These are phyloP conservation scores for Rhingia campestris DNA, from an alignment of 2,888 invertebrate species.

Conservation along the genomic window DNA sequence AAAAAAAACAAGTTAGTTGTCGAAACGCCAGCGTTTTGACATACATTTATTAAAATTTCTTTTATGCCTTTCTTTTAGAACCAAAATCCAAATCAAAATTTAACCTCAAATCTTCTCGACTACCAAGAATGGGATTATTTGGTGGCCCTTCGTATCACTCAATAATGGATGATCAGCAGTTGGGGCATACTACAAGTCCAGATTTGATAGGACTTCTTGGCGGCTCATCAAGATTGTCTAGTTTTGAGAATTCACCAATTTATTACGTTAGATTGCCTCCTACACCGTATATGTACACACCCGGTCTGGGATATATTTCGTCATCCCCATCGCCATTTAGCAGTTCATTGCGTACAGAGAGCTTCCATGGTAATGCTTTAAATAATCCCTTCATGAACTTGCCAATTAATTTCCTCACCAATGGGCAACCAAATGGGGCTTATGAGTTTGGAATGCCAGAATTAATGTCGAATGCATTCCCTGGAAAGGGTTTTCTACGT, in stretches of 20 bases:
- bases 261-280: slow-evolving; percentile 93
- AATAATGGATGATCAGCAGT: slow-evolving; percentile 31
- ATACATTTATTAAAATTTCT: neutral
- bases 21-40: neutral
- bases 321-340: slow-evolving; percentile 80
- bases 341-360: slow-evolving; percentile 84
- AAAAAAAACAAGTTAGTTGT: slow-evolving; percentile 51
- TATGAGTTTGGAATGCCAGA: slow-evolving; percentile 62
- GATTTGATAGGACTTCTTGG: slow-evolving; percentile 40
- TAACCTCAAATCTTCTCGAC: slow-evolving; percentile 39
- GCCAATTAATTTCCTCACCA: slow-evolving; percentile 91
- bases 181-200: slow-evolving; percentile 34
- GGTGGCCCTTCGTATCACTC: slow-evolving; percentile 36
- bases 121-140: slow-evolving; percentile 61
- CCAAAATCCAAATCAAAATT: slow-evolving; percentile 50
- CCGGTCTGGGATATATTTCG: slow-evolving; percentile 87
- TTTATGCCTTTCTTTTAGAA: slow-evolving; percentile 15
- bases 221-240: slow-evolving; percentile 61
- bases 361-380: slow-evolving; percentile 82
- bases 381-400: slow-evolving; percentile 90
- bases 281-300: slow-evolving; percentile 93
- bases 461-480: slow-evolving; percentile 53
- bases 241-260: slow-evolving; percentile 89
- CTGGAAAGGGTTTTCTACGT: slow-evolving; percentile 63
- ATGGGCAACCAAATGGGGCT: slow-evolving; percentile 83